phyloP scores from a whole-genome alignment of 2,888 invertebrate species.

The Megaustenia siamemsis region DNA sequence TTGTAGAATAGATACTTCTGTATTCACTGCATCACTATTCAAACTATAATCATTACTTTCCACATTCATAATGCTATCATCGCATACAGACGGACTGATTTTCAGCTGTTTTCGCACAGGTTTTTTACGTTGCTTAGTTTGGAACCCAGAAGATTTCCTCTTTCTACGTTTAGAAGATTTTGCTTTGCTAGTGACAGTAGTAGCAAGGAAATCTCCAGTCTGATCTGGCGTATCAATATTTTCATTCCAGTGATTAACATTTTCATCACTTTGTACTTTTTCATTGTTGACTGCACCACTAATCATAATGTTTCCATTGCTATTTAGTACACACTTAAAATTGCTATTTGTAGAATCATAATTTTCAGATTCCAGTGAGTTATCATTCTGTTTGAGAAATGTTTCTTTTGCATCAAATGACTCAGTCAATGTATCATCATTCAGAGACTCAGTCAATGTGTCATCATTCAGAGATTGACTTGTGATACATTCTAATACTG shows the following conservation, averaged over 20 bases:
- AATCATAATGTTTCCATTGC: neutral
- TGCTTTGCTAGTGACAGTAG: neutral
- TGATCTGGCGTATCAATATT: neutral
- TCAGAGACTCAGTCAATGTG: neutral
- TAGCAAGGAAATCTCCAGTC: neutral
- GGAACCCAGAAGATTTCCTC: constrained; percentile 41
- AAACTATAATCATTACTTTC: constrained; percentile 3
- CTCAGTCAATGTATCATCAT: neutral
- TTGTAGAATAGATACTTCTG: neutral
- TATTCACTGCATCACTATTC: neutral
- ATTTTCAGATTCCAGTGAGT: neutral
- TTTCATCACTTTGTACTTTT: constrained; percentile 11
- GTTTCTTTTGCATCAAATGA: constrained; percentile 4
- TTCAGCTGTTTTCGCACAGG: constrained; percentile 1
- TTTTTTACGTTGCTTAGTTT: constrained; percentile 36
- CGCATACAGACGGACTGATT: neutral
- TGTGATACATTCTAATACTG: constrained; percentile 1
- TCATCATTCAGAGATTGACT: neutral
- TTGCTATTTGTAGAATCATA: neutral
- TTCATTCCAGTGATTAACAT: neutral
- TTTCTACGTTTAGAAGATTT: constrained; percentile 37
- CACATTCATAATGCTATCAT: neutral
- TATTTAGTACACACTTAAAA: neutral
- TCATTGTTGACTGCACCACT: neutral
- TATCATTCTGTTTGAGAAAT: neutral